phyloP scores from a whole-genome alignment of 2,113 vertebrate genomes.

The Sylvia atricapilla region DNA sequence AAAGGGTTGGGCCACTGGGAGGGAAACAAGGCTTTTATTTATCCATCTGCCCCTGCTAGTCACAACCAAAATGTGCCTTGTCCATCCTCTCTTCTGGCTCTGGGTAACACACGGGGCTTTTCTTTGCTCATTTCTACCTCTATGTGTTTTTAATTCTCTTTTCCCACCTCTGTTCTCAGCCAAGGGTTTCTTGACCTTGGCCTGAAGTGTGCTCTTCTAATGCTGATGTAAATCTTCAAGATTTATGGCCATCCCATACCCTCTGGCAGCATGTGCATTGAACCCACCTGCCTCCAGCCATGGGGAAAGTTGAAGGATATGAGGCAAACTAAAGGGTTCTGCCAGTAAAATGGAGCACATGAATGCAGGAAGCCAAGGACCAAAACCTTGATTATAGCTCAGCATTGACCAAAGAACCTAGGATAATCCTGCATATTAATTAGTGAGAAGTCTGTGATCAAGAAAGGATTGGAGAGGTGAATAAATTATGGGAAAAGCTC shows the following conservation, averaged over 20 bases:
- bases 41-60: background rate
- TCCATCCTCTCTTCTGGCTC: background rate
- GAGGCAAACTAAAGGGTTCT: background rate
- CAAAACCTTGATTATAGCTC: background rate
- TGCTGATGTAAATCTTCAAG: background rate
- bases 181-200: background rate
- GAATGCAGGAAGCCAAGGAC: background rate
- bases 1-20: too few species aligned
- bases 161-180: background rate
- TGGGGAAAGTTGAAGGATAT: background rate
- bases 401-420: background rate
- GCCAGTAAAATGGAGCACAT: background rate
- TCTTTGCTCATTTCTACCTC: background rate
- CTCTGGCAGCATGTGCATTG: rapidly evolving
- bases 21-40: background rate
- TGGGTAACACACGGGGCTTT: background rate
- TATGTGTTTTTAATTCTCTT: background rate
- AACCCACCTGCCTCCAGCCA: background rate
- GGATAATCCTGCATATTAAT: background rate
- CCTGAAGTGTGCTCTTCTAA: background rate
- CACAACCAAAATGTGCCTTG: background rate
- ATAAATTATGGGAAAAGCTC: background rate
- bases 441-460: background rate
- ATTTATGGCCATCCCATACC: background rate
- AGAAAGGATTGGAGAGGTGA: background rate